Percentiles rank a stretch among this genome's conserved stretches.
These are phyloP conservation scores for Scartelaos histophorus DNA, from an alignment of 2,113 vertebrate genomes.

Conservation along the genomic window DNA sequence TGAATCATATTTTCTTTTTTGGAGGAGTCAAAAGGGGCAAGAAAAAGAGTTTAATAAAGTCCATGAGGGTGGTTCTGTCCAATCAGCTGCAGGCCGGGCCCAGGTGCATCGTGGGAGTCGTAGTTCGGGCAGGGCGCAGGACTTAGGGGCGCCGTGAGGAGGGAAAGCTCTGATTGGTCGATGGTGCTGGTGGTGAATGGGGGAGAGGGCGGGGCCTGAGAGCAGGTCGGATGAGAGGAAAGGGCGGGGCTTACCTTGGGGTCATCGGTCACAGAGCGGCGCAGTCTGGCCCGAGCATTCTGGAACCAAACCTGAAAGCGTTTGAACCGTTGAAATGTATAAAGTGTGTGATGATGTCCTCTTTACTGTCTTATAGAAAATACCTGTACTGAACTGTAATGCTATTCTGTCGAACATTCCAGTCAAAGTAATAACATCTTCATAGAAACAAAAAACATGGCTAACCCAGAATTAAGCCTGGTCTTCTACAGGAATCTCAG, in stretches of 20 bases:
- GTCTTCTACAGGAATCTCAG: neutral
- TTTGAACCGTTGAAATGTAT: too few relatives aligned
- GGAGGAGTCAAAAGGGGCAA: neutral
- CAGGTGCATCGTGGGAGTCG: slow-evolving; percentile 49
- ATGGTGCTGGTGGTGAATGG: neutral
- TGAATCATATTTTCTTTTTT: too few relatives aligned
- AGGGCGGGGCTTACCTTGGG: slow-evolving; percentile 45
- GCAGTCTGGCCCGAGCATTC: slow-evolving; percentile 75
- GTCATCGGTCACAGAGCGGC: slow-evolving; percentile 69
- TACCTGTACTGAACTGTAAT: too few relatives aligned
- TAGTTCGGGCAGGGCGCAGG: slow-evolving; percentile 20
- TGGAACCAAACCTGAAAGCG: slow-evolving; percentile 76
- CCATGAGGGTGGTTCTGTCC: slow-evolving; percentile 14
- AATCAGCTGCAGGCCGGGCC: slow-evolving; percentile 30
- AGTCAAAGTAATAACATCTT: neutral
- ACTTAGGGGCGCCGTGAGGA: slow-evolving; percentile 40
- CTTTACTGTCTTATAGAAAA: too few relatives aligned
- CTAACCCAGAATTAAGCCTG: neutral
- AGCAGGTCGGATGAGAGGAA: slow-evolving; percentile 5
- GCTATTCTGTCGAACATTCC: too few relatives aligned
- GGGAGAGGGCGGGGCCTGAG: slow-evolving; percentile 23
- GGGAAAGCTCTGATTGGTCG: slow-evolving; percentile 18
- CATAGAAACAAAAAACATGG: too few relatives aligned
- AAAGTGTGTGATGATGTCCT: too few relatives aligned
- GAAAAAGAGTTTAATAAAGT: neutral